These are phyloP conservation scores for Strigamia maritima DNA, from an alignment of 2,888 invertebrate species.

Conservation along the genomic window DNA sequence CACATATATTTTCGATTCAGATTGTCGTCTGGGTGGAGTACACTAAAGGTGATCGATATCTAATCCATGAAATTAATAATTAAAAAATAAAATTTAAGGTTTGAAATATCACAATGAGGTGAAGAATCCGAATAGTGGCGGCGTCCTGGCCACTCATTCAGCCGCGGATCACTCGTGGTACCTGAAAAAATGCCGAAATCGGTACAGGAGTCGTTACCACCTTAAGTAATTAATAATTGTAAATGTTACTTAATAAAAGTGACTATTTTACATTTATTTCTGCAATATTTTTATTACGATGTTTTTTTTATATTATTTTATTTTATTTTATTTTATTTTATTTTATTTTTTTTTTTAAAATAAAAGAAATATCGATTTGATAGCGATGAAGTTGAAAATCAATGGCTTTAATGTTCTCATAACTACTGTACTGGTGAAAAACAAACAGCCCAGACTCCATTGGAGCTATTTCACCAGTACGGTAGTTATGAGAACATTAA, in stretches of 20 bases:
- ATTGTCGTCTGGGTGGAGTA: slow-evolving; percentile 97
- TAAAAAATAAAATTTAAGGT: too few relatives aligned
- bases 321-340: too few relatives aligned
- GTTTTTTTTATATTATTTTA: slow-evolving; percentile 1
- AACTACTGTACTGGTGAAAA: too few relatives aligned
- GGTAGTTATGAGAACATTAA: too few relatives aligned
- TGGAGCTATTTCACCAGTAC: too few relatives aligned
- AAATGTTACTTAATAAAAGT: background rate
- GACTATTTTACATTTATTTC: background rate
- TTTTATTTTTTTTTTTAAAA: slow-evolving; percentile 1
- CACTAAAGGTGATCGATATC: too few relatives aligned
- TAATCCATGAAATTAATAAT: too few relatives aligned
- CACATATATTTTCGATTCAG: too few relatives aligned
- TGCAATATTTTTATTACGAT: background rate
- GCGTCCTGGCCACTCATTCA: slow-evolving; percentile 83
- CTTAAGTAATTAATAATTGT: background rate
- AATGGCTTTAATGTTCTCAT: too few relatives aligned
- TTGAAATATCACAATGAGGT: slow-evolving; percentile 64
- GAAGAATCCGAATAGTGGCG: slow-evolving; percentile 66
- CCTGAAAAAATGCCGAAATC: slow-evolving; percentile 66
- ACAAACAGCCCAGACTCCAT: too few relatives aligned
- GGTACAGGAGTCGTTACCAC: slow-evolving; percentile 46
- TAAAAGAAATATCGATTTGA: too few relatives aligned
- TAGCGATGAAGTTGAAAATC: too few relatives aligned
- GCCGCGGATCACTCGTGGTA: slow-evolving; percentile 70